Base-by-base conservation (phyloP, 2,888 invertebrate genomes). In the Drosophila kambysellisi region DNA sequence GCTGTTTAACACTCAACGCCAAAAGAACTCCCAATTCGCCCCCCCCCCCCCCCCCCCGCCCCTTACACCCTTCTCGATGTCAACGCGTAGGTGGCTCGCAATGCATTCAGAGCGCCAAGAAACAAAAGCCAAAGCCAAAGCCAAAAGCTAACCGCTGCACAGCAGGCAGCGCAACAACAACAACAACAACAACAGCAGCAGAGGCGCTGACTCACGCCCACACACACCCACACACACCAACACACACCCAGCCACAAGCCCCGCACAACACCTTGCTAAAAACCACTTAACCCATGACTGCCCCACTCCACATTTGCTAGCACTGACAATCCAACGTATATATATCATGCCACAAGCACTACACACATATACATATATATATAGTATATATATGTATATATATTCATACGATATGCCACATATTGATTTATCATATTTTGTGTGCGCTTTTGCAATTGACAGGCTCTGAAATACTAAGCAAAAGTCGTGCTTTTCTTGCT, bases 381-480 rank as follows among this genome's bases (percentile, higher is more conserved):
- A 25, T 1, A 2, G 2, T 76, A 61, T 63, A 75, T 70, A 39
- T 17, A 20, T 33, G 2, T 50, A 5, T 5, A 46, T 25, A 15
- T 15, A 46, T 48, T n/a, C 48, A 72, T 69, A 54, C 60, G 53
- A 54, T 60, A 51, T 35, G 51, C 35, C 62, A 66, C 72, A 76
- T 83, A 89, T 89, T 87, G 87, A 87, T 87, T 87, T 87, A 87
- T 87, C 89, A 88, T 83, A 81, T 81, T 86, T 74, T 56, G 25
- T 11, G 76, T 46, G 66, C 60, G 62, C 71, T 65, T 53, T 37
- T 78, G 78, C 79, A 59, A 73, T 67, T 85, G 86, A 86, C 90
- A 88, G 88, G 43, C 61, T 17, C 43, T 63, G 59, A 76, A 62
- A 57, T 61, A 71, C 43, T 63, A 74, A 57, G 65, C 52, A 8